Evolutionary conservation across 1,140 invertebrate genomes (phyloP).

Genomic region (Drosophila murphyi): DNA sequence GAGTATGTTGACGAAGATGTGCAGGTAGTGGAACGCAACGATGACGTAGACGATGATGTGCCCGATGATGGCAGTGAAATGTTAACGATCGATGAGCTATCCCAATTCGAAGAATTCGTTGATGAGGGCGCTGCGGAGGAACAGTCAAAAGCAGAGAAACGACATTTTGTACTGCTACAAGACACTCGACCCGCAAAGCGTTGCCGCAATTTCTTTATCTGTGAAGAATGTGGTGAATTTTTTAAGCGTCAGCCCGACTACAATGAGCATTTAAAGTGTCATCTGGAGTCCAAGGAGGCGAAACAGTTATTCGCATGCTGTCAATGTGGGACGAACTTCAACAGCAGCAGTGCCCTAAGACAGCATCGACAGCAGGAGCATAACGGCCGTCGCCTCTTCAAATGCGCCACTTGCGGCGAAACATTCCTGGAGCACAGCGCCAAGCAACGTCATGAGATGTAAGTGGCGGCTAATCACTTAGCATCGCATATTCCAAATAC

Average conservation of each 20-base stretch:
- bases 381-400: conserved; percentile 27
- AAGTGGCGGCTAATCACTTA: neutral
- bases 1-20: conserved; percentile 4
- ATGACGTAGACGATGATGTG: conserved; percentile 1
- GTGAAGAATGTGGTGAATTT: conserved; percentile 59
- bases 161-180: conserved; percentile 20
- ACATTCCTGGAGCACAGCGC: conserved; percentile 36
- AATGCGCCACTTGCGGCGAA: conserved; percentile 50
- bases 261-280: conserved; percentile 39
- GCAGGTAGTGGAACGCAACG: neutral
- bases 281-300: conserved; percentile 23
- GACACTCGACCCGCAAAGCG: conserved; percentile 42
- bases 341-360: conserved; percentile 16
- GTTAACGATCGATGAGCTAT: neutral
- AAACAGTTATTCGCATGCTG: conserved; percentile 54
- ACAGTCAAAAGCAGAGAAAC: conserved; percentile 23
- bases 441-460: conserved; percentile 61
- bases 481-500: neutral
- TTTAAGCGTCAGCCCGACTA: conserved; percentile 43
- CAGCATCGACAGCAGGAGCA: conserved; percentile 34
- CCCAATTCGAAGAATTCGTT: neutral
- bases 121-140: conserved; percentile 13
- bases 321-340: conserved; percentile 38
- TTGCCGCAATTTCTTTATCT: conserved; percentile 61
- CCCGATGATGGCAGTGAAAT: neutral